phyloP scores from a whole-genome alignment of 2,888 invertebrate genomes.

The Meganola albula region DNA sequence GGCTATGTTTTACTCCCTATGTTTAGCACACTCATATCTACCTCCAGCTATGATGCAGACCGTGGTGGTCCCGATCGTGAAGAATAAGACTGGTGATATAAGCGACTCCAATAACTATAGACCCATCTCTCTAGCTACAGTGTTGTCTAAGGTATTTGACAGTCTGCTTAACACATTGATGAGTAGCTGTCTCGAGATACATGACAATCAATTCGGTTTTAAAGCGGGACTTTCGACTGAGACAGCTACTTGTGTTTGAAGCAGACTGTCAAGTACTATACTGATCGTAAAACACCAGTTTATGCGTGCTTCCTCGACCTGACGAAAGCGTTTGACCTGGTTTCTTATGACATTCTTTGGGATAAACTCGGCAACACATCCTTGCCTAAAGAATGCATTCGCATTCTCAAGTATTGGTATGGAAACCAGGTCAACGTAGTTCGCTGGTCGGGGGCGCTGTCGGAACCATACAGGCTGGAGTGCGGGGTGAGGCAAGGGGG shows the following conservation, averaged over 20 bases:
- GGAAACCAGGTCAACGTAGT: background rate
- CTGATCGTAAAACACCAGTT: conserved; percentile 10
- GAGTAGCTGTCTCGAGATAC: conserved; percentile 10
- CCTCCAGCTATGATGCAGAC: conserved; percentile 5
- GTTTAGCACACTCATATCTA: conserved; percentile 3
- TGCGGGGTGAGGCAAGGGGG: background rate
- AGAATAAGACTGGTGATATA: conserved; percentile 15
- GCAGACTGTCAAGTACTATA: conserved; percentile 15
- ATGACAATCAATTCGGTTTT: conserved; percentile 26
- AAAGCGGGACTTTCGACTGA: conserved; percentile 17
- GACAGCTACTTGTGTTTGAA: conserved; percentile 19
- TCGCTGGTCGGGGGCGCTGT: background rate
- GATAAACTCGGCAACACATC: background rate
- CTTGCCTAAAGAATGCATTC: background rate
- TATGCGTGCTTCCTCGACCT: conserved; percentile 18
- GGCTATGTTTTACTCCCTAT: conserved; percentile 10
- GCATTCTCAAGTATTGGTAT: background rate
- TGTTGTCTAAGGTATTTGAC: conserved; percentile 18
- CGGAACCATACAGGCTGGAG: background rate
- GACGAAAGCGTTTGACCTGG: too few species aligned
- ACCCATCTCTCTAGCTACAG: conserved; percentile 24
- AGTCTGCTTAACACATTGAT: conserved; percentile 16
- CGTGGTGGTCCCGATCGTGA: conserved; percentile 8
- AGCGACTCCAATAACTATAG: conserved; percentile 20
- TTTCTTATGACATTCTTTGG: too few species aligned